phyloP scores from a whole-genome alignment of 2,797 vertebrate genomes.

The Furcifer pardalis region DNA sequence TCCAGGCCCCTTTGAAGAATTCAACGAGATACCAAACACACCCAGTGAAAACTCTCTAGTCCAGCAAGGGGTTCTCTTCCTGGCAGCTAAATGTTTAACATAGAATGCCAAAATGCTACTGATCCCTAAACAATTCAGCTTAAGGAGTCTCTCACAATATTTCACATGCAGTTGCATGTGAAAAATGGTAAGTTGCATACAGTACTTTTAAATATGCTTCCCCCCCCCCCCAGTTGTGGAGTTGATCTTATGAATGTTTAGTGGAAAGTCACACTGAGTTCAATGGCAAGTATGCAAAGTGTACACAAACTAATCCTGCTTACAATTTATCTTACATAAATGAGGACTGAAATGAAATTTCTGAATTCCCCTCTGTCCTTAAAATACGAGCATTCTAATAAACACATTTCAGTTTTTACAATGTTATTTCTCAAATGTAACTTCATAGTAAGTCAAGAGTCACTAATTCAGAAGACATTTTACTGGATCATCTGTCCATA shows the following conservation, averaged over 20 bases:
- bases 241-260: not conserved
- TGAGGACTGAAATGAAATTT: not conserved
- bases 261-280: not conserved
- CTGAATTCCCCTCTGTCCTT: not conserved
- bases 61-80: not conserved
- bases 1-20: not conserved
- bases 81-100: not conserved
- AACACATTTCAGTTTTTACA: not conserved
- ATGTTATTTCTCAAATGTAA: not conserved
- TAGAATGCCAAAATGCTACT: not conserved
- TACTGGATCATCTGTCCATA: too few species aligned
- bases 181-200: not conserved
- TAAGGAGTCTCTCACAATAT: too few species aligned
- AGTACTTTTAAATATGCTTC: too few species aligned
- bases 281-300: not conserved
- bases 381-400: not conserved
- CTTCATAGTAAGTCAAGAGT: not conserved
- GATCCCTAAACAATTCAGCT: not conserved
- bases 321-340: not conserved
- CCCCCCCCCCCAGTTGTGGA: too few species aligned
- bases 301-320: not conserved
- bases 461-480: not conserved
- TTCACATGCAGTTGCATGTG: not conserved
- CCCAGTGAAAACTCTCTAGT: not conserved
- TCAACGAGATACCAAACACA: not conserved